A percentile compares a stretch with the other conserved stretches of the same genome.
Conservation (phyloP, 2,797 vertebrate species). For the Hapalemur alaotrensis region DNA sequence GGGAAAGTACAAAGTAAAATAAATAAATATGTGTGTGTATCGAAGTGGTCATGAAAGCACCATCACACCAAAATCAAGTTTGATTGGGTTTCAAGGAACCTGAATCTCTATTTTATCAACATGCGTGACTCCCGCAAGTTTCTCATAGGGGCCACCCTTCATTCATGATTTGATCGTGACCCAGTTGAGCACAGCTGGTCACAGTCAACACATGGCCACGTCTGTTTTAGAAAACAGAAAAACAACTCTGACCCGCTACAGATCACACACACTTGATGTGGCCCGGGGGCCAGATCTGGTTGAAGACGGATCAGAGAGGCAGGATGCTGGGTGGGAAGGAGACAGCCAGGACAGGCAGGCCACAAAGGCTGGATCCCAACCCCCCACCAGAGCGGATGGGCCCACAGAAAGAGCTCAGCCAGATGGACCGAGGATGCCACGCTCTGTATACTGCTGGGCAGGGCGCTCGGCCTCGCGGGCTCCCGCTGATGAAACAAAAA, state of each 20-base stretch:
- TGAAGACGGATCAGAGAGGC: neutral
- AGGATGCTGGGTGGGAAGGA: neutral
- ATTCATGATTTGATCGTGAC: neutral
- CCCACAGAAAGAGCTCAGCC: neutral
- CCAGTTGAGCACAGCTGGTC: neutral
- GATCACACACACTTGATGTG: neutral
- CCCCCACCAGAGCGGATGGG: neutral
- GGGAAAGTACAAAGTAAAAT: neutral
- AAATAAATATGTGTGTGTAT: neutral
- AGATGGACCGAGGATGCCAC: fast-evolving
- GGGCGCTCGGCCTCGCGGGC: neutral
- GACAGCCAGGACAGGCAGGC: neutral
- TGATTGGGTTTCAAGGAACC: neutral
- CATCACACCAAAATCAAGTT: neutral
- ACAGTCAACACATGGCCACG: neutral
- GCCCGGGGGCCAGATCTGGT: neutral
- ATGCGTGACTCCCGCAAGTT: neutral
- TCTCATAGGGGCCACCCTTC: neutral
- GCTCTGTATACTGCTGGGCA: no score
- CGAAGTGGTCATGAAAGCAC: neutral
- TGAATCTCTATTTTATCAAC: neutral
- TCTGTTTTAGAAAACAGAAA: neutral
- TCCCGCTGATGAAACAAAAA: neutral
- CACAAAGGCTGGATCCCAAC: no score
- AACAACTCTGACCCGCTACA: neutral